Evolutionary conservation across 2,113 vertebrate genomes (phyloP).

Genomic region (Brachyhypopomus occidentalis): DNA sequence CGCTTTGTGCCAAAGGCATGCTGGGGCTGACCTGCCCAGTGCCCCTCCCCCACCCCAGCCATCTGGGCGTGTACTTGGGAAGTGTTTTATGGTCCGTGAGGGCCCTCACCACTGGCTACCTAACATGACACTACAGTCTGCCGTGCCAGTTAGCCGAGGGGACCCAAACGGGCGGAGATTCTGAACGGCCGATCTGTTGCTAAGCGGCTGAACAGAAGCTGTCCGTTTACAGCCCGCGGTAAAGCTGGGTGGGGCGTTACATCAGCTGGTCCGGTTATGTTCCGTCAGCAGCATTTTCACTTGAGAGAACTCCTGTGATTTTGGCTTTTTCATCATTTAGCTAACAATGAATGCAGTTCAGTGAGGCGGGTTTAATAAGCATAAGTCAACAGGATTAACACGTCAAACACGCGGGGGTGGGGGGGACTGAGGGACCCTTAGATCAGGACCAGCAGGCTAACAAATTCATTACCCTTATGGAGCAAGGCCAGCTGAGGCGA

Average conservation of each 20-base stretch:
- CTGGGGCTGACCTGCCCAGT: conserved; percentile 1
- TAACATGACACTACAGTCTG: background rate
- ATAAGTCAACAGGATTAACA: conserved; percentile 15
- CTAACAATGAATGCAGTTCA: background rate
- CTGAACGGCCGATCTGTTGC: conserved; percentile 3
- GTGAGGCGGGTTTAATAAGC: background rate
- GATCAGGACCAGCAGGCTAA: conserved; percentile 44
- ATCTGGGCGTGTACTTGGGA: conserved; percentile 15
- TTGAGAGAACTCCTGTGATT: background rate
- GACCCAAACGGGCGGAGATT: background rate
- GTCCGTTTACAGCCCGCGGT: conserved; percentile 16
- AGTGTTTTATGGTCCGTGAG: conserved; percentile 49
- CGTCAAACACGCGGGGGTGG: background rate
- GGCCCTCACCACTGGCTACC: background rate
- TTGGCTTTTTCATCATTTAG: background rate
- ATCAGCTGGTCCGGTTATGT: background rate
- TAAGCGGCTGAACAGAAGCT: background rate
- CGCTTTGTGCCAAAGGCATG: conserved; percentile 2
- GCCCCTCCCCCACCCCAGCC: background rate
- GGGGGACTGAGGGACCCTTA: background rate
- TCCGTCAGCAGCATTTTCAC: background rate
- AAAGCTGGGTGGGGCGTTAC: background rate
- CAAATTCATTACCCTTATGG: conserved; percentile 54
- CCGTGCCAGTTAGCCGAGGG: conserved; percentile 40
- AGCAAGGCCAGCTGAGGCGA: conserved; percentile 53